Evolutionary conservation across 35 echinoderm and acorn worm species (phyloP).

Genomic region (Apostichopus californicus): DNA sequence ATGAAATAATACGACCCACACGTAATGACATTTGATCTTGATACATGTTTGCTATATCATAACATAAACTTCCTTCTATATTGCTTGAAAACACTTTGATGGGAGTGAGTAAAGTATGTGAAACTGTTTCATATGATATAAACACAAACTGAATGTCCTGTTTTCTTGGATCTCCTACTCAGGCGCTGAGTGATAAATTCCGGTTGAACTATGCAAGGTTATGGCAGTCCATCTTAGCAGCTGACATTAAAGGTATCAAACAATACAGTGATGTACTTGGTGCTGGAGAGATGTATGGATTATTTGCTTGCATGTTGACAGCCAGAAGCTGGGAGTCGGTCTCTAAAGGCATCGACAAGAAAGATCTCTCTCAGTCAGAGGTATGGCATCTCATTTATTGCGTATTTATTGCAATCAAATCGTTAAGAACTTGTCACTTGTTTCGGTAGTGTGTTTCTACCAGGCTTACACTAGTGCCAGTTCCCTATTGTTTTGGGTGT

Average conservation of each 20-base stretch:
- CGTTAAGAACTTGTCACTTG: too few species aligned
- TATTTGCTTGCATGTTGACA: slow-evolving; percentile 98
- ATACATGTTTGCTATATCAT: too few species aligned
- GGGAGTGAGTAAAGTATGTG: too few species aligned
- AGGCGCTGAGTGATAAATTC: slow-evolving; percentile 92
- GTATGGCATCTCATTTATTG: slow-evolving; percentile 33
- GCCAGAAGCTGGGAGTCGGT: slow-evolving; percentile 87
- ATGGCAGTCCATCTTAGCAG: slow-evolving; percentile 87
- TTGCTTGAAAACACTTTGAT: too few species aligned
- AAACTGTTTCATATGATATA: too few species aligned
- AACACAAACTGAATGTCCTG: background rate
- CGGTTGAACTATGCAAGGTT: slow-evolving; percentile 88
- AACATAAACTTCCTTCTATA: too few species aligned
- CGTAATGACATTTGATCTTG: background rate
- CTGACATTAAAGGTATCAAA: slow-evolving; percentile 93
- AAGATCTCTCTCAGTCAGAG: slow-evolving; percentile 69
- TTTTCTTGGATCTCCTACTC: background rate
- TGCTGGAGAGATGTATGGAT: slow-evolving; percentile 87
- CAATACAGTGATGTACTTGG: slow-evolving; percentile 80
- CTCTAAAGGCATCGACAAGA: slow-evolving; percentile 83
- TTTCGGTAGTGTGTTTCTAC: too few species aligned
- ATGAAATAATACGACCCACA: background rate
- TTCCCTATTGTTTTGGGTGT: too few species aligned
- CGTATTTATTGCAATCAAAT: too few species aligned
- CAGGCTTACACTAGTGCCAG: too few species aligned